Evolutionary conservation across 1,140 invertebrate species (phyloP).

Genomic region (Arctopsyche grandis): DNA sequence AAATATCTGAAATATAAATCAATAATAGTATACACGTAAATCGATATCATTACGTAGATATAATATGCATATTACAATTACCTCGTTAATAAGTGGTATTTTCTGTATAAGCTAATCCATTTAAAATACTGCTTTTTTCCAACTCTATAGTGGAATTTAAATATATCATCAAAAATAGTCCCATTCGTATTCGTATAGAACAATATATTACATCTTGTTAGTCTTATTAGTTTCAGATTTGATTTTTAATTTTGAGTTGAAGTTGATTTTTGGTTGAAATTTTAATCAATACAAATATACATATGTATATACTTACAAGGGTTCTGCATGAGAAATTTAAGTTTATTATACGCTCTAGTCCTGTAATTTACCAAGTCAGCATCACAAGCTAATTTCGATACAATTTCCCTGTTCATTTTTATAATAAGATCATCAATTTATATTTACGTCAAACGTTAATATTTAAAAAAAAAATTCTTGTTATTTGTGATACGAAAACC

Average conservation of each 20-base stretch:
- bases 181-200: not conserved
- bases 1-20: not conserved
- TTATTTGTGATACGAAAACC: not conserved
- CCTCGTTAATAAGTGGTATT: not conserved
- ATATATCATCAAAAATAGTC: slow-evolving; percentile 7
- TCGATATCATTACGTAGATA: too few species aligned
- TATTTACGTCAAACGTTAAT: not conserved
- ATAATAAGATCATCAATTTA: slow-evolving; percentile 18
- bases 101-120: slow-evolving; percentile 10
- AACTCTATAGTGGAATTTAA: not conserved
- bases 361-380: not conserved
- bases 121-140: not conserved
- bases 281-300: too few species aligned
- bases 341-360: slow-evolving; percentile 2
- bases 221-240: not conserved
- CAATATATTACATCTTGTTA: not conserved
- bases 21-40: too few species aligned
- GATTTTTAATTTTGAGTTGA: too few species aligned
- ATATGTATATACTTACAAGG: not conserved
- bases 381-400: slow-evolving; percentile 13
- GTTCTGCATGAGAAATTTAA: not conserved
- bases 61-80: not conserved
- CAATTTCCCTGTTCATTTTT: slow-evolving; percentile 12
- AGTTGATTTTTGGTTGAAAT: too few species aligned
- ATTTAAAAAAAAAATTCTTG: not conserved